Evolutionary conservation across 2,113 vertebrate genomes (phyloP).

Genomic region (Burhinus bistriatus): DNA sequence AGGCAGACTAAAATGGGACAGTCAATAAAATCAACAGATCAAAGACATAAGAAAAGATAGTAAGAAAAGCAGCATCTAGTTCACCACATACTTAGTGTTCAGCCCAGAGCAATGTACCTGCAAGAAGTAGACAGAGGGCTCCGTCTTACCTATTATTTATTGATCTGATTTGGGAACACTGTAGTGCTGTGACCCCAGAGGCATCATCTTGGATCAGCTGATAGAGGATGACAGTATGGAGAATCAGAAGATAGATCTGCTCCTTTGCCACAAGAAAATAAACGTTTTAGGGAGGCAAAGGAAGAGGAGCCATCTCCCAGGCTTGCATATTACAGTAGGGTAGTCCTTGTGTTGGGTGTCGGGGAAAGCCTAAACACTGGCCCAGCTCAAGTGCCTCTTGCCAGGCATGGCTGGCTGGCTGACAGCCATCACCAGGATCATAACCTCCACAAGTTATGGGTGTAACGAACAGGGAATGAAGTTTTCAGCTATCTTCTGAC

Average conservation of each 20-base stretch:
- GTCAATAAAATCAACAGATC: not conserved
- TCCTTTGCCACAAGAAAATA: not conserved
- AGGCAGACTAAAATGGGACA: not conserved
- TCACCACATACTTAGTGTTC: not conserved
- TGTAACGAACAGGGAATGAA: not conserved
- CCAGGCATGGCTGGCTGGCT: fast-evolving
- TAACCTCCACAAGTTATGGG: too few relatives aligned
- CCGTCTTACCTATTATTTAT: not conserved
- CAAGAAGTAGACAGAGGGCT: not conserved
- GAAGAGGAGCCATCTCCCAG: not conserved
- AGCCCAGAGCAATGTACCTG: fast-evolving
- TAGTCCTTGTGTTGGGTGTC: not conserved
- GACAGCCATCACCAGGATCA: not conserved
- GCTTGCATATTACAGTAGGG: not conserved
- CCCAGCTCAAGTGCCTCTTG: fast-evolving
- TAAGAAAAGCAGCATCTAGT: not conserved
- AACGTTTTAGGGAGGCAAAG: not conserved
- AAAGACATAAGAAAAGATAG: not conserved
- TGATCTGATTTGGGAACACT: not conserved
- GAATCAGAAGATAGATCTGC: not conserved
- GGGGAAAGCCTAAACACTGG: not conserved
- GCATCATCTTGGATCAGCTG: not conserved
- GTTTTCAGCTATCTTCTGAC: not conserved
- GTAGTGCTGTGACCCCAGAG: not conserved
- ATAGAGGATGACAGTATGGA: not conserved